Percentiles rank a stretch among this genome's conserved stretches.
phyloP scores from a whole-genome alignment of 2,113 vertebrate species.

The Lepus timidus region DNA sequence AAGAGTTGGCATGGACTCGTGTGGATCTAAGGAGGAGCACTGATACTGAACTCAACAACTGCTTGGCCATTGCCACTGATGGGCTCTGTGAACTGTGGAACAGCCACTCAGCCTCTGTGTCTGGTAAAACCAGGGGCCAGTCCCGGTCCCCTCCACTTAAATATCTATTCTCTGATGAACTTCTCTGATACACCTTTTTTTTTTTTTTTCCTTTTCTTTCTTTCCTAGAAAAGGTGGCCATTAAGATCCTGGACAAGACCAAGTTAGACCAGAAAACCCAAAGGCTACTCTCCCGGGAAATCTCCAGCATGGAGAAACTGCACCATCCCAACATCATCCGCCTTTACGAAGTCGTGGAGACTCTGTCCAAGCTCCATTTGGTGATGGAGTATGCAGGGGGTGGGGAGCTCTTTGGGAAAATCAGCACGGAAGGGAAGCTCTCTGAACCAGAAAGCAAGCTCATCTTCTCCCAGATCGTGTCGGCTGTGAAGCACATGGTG shows the following conservation, averaged over 20 bases:
- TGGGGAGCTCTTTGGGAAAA: constrained; percentile 97
- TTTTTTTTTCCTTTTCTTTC: background rate
- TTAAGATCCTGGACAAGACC: constrained; percentile 99
- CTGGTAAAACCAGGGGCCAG: background rate
- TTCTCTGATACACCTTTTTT: background rate
- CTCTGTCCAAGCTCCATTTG: constrained; percentile 94
- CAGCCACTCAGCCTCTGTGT: background rate
- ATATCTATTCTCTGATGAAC: background rate
- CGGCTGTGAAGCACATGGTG: constrained; percentile 99
- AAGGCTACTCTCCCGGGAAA: constrained; percentile 95
- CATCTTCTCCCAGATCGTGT: constrained; percentile 97
- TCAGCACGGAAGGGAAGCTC: constrained; percentile 95
- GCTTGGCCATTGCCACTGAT: background rate
- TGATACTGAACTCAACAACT: background rate
- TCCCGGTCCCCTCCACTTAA: background rate
- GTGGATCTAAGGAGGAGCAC: background rate
- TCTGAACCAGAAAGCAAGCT: constrained; percentile 94
- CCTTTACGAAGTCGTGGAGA: constrained; percentile 99
- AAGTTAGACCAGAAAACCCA: constrained; percentile 98
- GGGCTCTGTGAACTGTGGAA: background rate
- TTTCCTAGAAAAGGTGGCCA: constrained; percentile 96
- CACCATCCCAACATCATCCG: constrained; percentile 98
- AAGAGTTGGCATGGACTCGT: background rate
- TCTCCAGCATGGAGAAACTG: constrained; percentile 98
- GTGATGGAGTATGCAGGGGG: constrained; percentile 98